Percentiles rank a stretch among this genome's conserved stretches.
These are phyloP conservation scores for Drosophila bifasciata DNA, from an alignment of 1,140 invertebrate genomes.

Conservation along the genomic window DNA sequence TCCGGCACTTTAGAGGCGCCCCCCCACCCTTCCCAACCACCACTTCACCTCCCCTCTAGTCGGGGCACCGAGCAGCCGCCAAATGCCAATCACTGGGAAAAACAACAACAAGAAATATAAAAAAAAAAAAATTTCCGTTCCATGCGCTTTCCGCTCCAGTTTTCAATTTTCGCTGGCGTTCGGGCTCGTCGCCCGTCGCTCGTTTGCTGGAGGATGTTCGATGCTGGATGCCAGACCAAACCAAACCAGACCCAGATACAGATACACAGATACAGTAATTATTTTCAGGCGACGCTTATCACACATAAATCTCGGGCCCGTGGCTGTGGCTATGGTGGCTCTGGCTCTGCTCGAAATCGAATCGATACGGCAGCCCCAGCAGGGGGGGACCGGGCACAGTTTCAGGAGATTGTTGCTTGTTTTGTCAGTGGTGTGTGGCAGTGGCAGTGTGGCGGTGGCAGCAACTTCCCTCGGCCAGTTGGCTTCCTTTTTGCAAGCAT, in stretches of 20 bases:
- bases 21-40: neutral
- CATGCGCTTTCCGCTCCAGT: constrained; percentile 75
- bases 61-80: constrained; percentile 5
- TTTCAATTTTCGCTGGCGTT: constrained; percentile 72
- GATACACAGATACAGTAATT: constrained; percentile 75
- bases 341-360: constrained; percentile 45
- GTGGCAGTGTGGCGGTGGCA: constrained; percentile 32
- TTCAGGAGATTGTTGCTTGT: constrained; percentile 51
- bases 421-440: constrained; percentile 66
- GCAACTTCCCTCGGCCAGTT: constrained; percentile 69
- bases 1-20: constrained; percentile 5
- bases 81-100: constrained; percentile 63
- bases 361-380: constrained; percentile 29
- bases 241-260: constrained; percentile 4
- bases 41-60: neutral
- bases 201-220: no score
- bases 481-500: constrained; percentile 60
- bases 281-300: constrained; percentile 82
- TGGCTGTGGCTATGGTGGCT: constrained; percentile 15
- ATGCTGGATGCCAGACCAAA: neutral
- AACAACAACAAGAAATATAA: constrained; percentile 6
- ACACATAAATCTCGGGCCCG: constrained; percentile 72
- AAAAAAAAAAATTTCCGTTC: constrained; percentile 65
- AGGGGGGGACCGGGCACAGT: neutral
- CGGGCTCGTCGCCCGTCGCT: no score